Evolutionary conservation across 92 coral and sea anemone species (phyloP), one percentile per base, ranked within the genome.

Genomic region (Actinernus sp.): DNA sequence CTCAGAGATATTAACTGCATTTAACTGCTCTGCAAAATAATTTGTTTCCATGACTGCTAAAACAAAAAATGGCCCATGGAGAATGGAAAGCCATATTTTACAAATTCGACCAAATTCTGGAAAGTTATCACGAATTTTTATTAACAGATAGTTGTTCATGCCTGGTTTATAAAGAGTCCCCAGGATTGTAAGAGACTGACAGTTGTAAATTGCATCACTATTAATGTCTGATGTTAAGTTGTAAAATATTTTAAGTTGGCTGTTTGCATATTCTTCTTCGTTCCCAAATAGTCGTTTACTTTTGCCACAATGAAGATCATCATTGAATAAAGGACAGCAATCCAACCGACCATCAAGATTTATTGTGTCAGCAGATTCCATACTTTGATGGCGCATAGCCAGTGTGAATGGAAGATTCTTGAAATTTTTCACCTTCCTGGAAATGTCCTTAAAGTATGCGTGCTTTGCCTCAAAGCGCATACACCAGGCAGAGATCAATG

Each of bases 381-480:
- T n/a, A n/a, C n/a, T n/a, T n/a, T n/a, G n/a, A n/a, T n/a, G n/a
- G n/a, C n/a, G n/a, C 32, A 19, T 39, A 0, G 64, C 51, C 17
- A 61, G 19, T 4, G 73, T 37, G 24, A 21, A 46, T 7, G 73
- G 60, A 4, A 75, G 31, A 38, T 75, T 63, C 22, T 44, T 54
- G 2, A 75, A 63, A 25, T 63, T 74, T 11, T 21, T 38, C 0
- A 53, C 31, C 25, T 41, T 63, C 28, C 24, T 63, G 4, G 73
- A 57, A 23, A 75, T 58, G 27, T 75, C 73, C 32, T 75, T 75
- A 21, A 75, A 75, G 33, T 29, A 75, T 5, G 50, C 26, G 28
- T 75, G 82, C 25, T 75, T 75, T 16, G 58, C 82, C 12, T 75
- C 73, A 19, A 63, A 64, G 3, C 61, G 49, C 82, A 64, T 75